A percentile compares a stretch with the other conserved stretches of the same genome.
Evolutionary conservation across 2,888 invertebrate genomes (phyloP).

Genomic region (Drosophila kokeensis): DNA sequence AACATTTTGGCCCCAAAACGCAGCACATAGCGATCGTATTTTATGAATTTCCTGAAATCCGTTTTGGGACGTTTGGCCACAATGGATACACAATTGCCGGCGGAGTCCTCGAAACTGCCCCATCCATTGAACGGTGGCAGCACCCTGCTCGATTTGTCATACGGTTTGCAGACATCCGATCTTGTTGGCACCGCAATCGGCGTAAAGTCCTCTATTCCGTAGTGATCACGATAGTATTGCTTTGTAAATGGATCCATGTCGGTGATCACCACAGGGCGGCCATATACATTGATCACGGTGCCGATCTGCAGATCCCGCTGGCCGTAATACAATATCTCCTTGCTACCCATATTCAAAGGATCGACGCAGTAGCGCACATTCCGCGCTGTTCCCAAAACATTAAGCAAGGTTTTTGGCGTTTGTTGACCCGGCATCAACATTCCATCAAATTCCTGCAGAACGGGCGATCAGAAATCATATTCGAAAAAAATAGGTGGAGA

Average conservation of each 20-base stretch:
- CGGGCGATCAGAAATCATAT: not conserved
- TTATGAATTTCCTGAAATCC: conserved; percentile 92
- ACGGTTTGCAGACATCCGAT: conserved; percentile 63
- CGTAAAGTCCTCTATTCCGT: conserved; percentile 83
- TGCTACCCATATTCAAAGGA: conserved; percentile 86
- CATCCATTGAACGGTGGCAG: conserved; percentile 96
- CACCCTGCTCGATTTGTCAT: conserved; percentile 65
- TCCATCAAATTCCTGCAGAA: conserved; percentile 74
- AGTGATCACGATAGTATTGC: conserved; percentile 90
- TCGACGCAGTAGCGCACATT: conserved; percentile 87
- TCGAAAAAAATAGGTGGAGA: not conserved
- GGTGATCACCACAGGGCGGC: conserved; percentile 91
- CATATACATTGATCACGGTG: conserved; percentile 91
- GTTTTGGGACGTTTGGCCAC: conserved; percentile 91
- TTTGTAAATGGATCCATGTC: conserved; percentile 94
- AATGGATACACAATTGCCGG: conserved; percentile 93
- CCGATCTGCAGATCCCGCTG: conserved; percentile 92
- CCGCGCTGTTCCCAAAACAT: conserved; percentile 87
- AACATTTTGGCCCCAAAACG: conserved; percentile 92
- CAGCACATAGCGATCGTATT: conserved; percentile 91
- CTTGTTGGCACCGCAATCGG: conserved; percentile 74
- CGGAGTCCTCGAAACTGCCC: conserved; percentile 95
- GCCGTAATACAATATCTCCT: conserved; percentile 81
- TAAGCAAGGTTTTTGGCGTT: conserved; percentile 86
- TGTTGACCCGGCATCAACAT: conserved; percentile 85